phyloP scores from a whole-genome alignment of 2,888 invertebrate genomes.

The Teinopalpus imperialis region DNA sequence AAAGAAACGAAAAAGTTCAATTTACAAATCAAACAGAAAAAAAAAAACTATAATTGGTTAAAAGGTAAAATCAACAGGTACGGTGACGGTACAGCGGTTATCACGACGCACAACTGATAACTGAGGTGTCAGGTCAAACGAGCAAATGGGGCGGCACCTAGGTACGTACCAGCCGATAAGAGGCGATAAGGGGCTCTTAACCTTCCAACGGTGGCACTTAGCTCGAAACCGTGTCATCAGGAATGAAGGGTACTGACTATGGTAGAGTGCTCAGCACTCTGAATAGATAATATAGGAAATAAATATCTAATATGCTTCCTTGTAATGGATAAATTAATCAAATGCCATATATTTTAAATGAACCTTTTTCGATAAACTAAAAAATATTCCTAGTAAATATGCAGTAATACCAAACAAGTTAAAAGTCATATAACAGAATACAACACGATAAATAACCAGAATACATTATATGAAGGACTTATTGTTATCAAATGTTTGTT shows the following conservation, averaged over 20 bases:
- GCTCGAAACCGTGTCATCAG: slow-evolving; percentile 24
- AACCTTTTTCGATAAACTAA: too few relatives aligned
- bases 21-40: slow-evolving; percentile 28
- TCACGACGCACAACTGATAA: slow-evolving; percentile 76
- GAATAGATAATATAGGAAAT: slow-evolving; percentile 1
- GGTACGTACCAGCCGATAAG: slow-evolving; percentile 67
- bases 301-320: not conserved
- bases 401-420: too few relatives aligned
- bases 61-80: slow-evolving; percentile 73
- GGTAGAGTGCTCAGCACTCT: not conserved
- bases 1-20: not conserved
- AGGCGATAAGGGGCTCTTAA: slow-evolving; percentile 78
- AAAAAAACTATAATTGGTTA: slow-evolving; percentile 34
- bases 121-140: slow-evolving; percentile 80
- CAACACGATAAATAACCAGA: too few relatives aligned
- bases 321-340: too few relatives aligned
- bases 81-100: slow-evolving; percentile 62
- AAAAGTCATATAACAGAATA: too few relatives aligned
- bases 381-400: too few relatives aligned
- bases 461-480: too few relatives aligned
- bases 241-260: slow-evolving; percentile 18
- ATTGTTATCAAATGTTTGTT: too few relatives aligned
- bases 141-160: slow-evolving; percentile 75
- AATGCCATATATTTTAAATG: too few relatives aligned
- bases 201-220: slow-evolving; percentile 59